These are phyloP conservation scores for Pristionchus pacificus DNA, from an alignment of 1,140 invertebrate genomes.

Conservation along the genomic window DNA sequence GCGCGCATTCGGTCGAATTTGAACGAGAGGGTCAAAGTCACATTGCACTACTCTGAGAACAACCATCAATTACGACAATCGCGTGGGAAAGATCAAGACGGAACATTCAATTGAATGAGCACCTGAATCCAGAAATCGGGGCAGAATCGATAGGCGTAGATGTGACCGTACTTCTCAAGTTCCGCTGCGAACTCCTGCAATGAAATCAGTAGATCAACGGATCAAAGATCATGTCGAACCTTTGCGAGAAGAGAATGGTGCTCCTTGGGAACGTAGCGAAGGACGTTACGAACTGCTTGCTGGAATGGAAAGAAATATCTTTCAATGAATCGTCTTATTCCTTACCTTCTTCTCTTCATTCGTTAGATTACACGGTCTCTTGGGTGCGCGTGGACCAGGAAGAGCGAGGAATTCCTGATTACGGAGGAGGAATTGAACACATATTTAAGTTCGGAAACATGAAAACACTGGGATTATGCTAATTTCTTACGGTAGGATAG, in stretches of 20 bases:
- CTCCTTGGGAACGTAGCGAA: slow-evolving; percentile 66
- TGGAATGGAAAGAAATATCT: background rate
- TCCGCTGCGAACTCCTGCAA: slow-evolving; percentile 65
- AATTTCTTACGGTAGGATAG: too few relatives aligned
- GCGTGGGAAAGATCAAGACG: too few relatives aligned
- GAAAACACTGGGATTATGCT: background rate
- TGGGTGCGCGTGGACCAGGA: slow-evolving; percentile 45
- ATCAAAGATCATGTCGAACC: background rate
- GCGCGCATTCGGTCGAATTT: too few relatives aligned
- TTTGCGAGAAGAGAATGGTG: slow-evolving; percentile 62
- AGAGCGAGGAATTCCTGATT: background rate
- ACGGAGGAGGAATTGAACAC: too few relatives aligned
- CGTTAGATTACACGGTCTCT: slow-evolving; percentile 39
- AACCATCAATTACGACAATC: too few relatives aligned
- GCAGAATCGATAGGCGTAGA: slow-evolving; percentile 70
- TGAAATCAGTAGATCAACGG: background rate
- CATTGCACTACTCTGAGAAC: too few relatives aligned
- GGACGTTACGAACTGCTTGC: slow-evolving; percentile 37
- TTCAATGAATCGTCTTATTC: background rate
- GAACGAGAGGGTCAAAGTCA: too few relatives aligned
- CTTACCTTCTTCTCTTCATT: slow-evolving; percentile 41
- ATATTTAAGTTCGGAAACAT: too few relatives aligned
- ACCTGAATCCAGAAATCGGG: slow-evolving; percentile 64
- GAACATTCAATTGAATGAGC: too few relatives aligned
- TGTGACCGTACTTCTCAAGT: slow-evolving; percentile 66